Base-by-base conservation (phyloP, 2,113 vertebrate species). In the Apodemus sylvaticus region DNA sequence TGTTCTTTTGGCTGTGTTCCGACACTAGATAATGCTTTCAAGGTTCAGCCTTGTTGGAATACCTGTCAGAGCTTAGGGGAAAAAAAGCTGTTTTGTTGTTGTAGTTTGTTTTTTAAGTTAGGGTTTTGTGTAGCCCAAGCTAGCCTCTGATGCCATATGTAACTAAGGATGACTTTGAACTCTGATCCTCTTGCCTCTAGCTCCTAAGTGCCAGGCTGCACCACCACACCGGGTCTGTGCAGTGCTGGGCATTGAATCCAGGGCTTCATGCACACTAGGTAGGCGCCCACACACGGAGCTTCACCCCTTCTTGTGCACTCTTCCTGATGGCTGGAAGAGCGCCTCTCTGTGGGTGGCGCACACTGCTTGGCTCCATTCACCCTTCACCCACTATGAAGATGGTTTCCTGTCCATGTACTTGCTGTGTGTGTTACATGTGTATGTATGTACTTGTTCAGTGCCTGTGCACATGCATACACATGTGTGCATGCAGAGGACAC, bases 41-140 rank as follows among this genome's bases (percentile, higher is more conserved):
- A 26, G 20, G n/a, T 13, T 45, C 19, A 1, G 36, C 5, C 26
- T 2, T 6, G 19, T 7, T 4, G 1, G 0, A 9, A n/a, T 1
- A 17, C 0, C 1, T 7, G 2, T 26, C 73, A 81, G n/a, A 4
- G 4, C 39, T 39, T n/a, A n/a, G 36, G 3, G 9, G 20, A 16
- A n/a, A 73, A 73, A 36, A n/a, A 7, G 17, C 10, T n/a, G 1
- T 81, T 36, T 48, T 85, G 36, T 62, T 62, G 51, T 60, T 60
- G 22, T 62, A 62, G 39, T 82, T 62, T 42, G 36, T 62, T 29
- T 85, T 60, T 39, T 48, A 13, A 82, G 36, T 29, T 24, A 83
- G 81, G 36, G 36, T 82, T 39, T 8, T 11, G 36, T 42, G 81
- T 64, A 85, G 22, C 81, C 81, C 55, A 85, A n/a, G 81, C 24